Percentiles rank a stretch among this genome's conserved stretches.
phyloP scores from a whole-genome alignment of 2,797 vertebrate genomes.

The Phyllotis vaccarum region DNA sequence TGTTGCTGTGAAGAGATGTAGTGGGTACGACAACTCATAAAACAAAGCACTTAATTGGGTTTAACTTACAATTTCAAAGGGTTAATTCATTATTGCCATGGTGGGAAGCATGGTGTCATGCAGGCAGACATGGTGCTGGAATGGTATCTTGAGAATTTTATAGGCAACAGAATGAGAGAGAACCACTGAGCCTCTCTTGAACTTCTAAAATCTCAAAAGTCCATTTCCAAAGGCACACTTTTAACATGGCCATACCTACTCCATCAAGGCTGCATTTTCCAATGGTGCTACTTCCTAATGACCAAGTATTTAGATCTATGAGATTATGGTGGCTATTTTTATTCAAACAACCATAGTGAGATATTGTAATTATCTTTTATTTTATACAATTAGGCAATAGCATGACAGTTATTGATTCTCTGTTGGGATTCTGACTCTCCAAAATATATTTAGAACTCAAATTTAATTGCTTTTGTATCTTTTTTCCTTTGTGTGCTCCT shows the following conservation, averaged over 20 bases:
- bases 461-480: background rate
- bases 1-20: background rate
- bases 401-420: background rate
- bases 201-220: background rate
- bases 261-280: background rate
- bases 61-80: too few species aligned
- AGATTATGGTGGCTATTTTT: background rate
- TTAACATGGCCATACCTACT: too few species aligned
- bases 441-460: background rate
- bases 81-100: background rate
- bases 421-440: background rate
- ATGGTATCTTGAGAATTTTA: background rate
- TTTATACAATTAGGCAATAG: background rate
- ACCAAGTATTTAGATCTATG: background rate
- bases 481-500: background rate
- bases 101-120: background rate
- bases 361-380: background rate
- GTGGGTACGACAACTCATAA: background rate
- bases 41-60: background rate
- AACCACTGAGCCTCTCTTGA: background rate
- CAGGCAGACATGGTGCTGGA: background rate
- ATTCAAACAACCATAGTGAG: background rate
- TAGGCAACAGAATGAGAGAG: background rate
- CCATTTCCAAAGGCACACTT: too few species aligned
- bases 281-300: background rate